A percentile compares a stretch with the other conserved stretches of the same genome.
Evolutionary conservation across 2,888 invertebrate species (phyloP).

Genomic region (Drosophila diplacantha): DNA sequence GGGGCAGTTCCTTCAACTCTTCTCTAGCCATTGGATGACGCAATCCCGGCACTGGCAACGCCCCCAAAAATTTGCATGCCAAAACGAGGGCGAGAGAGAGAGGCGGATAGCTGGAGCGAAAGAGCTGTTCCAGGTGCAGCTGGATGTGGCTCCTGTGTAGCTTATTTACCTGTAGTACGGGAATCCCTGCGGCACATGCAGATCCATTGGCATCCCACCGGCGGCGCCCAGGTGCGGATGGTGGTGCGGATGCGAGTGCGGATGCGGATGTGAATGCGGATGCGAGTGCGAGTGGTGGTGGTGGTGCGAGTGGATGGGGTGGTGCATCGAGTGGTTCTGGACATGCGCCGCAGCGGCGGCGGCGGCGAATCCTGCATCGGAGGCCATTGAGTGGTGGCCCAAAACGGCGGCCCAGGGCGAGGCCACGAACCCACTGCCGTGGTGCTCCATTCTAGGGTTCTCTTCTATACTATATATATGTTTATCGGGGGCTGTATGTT

Average conservation of each 20-base stretch:
- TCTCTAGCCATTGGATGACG: constrained; percentile 55
- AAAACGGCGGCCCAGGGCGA: constrained; percentile 89
- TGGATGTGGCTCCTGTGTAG: constrained; percentile 12
- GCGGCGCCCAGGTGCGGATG: constrained; percentile 70
- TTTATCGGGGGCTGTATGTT: constrained; percentile 1
- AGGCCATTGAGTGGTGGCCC: constrained; percentile 79
- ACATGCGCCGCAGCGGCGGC: constrained; percentile 79
- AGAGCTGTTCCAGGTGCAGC: constrained; percentile 32
- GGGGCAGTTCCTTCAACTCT: constrained; percentile 15
- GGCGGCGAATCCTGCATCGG: constrained; percentile 76
- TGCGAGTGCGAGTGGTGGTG: constrained; percentile 60
- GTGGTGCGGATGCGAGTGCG: constrained; percentile 66
- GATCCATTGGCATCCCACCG: constrained; percentile 90
- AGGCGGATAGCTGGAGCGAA: neutral
- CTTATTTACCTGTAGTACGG: constrained; percentile 89
- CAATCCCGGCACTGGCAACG: constrained; percentile 52
- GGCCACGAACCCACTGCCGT: constrained; percentile 84
- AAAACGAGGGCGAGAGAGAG: constrained; percentile 14
- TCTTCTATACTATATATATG: constrained; percentile 8
- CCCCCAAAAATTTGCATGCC: constrained; percentile 57
- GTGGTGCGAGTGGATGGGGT: constrained; percentile 68
- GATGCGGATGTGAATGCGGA: constrained; percentile 53
- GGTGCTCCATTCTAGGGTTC: constrained; percentile 84
- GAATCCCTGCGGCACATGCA: constrained; percentile 94
- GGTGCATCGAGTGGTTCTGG: constrained; percentile 76